These are phyloP conservation scores for Hystrix cristata DNA, from an alignment of 2,113 vertebrate genomes.

Conservation along the genomic window DNA sequence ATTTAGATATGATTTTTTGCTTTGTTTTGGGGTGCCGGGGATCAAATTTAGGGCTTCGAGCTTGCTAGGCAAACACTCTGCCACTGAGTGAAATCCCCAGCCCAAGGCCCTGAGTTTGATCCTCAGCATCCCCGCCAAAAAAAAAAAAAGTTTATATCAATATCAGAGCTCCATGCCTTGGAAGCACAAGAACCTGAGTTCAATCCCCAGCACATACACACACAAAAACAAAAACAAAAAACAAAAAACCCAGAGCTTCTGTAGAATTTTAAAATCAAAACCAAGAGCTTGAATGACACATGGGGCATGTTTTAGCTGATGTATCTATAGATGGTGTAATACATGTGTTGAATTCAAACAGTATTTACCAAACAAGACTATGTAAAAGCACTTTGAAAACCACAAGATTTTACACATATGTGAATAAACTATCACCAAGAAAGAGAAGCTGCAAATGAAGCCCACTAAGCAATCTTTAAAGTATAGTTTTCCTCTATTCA, in stretches of 20 bases:
- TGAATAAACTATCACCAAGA: not conserved
- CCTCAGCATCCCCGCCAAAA: too few species aligned
- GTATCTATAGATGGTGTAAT: not conserved
- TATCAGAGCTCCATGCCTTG: not conserved
- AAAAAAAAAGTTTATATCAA: not conserved
- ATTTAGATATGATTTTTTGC: not conserved
- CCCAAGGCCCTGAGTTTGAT: too few species aligned
- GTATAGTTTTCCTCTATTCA: not conserved
- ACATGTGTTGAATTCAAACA: slow-evolving; percentile 22
- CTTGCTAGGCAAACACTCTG: too few species aligned
- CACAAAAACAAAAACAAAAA: too few species aligned
- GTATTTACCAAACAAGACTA: slow-evolving; percentile 15
- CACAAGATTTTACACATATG: not conserved
- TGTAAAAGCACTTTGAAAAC: not conserved
- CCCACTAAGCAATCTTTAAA: not conserved
- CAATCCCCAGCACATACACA: too few species aligned
- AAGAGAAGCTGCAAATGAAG: not conserved
- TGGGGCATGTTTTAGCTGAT: not conserved
- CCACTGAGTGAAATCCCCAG: too few species aligned
- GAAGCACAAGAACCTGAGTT: too few species aligned
- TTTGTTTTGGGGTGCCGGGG: too few species aligned
- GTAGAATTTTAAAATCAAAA: slow-evolving; percentile 13
- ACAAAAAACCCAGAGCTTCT: not conserved
- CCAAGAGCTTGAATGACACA: not conserved
- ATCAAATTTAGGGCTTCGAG: not conserved